Evolutionary conservation across 2,888 invertebrate species (phyloP), one percentile per base, ranked within the genome.

Genomic region (Diabrotica balteata): DNA sequence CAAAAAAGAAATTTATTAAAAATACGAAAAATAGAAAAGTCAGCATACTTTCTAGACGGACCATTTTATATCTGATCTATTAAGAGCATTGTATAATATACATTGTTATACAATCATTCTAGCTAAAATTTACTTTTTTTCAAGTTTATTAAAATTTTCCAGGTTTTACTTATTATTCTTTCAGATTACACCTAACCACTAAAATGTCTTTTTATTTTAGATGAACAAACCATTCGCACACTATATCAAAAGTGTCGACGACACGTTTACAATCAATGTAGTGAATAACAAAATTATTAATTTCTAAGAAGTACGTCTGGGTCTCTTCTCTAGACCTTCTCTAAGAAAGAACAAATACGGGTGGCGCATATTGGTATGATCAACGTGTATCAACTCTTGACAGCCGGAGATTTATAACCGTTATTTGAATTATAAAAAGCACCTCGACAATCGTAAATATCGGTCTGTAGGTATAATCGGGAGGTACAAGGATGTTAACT

Each of bases 351-450:
- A 59, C 54, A 62, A 60, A 60, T 68, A 67, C 72, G 74, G 76
- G 76, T 76, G 76, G 76, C 74, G 73, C 72, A 73, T 69, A 69
- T 76, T 76, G 73, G 72, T 74, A 76, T 76, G 73, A 73, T 66
- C 67, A 66, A 70, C 73, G 69, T 60, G 70, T 69, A 59, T 52
- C 60, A n/a, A 54, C 43, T 55, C 64, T 67, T 68, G 72, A 73
- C 72, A 71, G 67, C 68, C 47, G 59, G 54, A 64, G 66, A 71
- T 71, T 68, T 71, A 71, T 66, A 66, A 65, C 50, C 47, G 62
- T 65, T 62, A 70, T 70, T 70, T 70, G 67, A 70, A 67, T 70
- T 70, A 67, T 70, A 68, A 70, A 70, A 67, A 64, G 65, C 65
- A 58, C 51, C 59, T 66, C 9, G 22, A 65, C 58, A 61, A 67